These are phyloP conservation scores for Priocnemis perturbator DNA, from an alignment of 2,888 invertebrate species.

Conservation along the genomic window DNA sequence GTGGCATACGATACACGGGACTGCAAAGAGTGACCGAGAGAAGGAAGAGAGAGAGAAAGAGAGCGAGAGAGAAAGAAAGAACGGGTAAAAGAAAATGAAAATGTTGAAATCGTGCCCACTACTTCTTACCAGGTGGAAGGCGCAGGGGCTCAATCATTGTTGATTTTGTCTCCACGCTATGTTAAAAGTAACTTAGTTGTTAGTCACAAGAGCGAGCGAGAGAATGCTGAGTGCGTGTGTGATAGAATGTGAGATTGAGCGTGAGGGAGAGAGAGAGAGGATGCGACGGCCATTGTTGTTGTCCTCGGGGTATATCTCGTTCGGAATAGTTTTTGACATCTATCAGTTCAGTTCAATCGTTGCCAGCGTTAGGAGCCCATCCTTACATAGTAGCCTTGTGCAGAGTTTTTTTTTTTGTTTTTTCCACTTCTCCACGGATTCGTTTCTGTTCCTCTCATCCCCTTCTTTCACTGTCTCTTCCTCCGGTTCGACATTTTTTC, in stretches of 20 bases:
- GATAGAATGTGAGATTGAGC: conserved; percentile 3
- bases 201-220: conserved; percentile 36
- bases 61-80: conserved; percentile 22
- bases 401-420: conserved; percentile 46
- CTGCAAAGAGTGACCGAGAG: too few species aligned
- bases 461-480: conserved; percentile 8
- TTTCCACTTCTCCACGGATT: background rate
- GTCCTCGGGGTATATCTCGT: conserved; percentile 34
- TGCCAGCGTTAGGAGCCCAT: conserved; percentile 56
- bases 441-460: conserved; percentile 5
- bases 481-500: conserved; percentile 9
- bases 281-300: conserved; percentile 45
- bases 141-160: conserved; percentile 68
- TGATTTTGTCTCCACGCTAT: conserved; percentile 59
- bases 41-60: conserved; percentile 47
- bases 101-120: conserved; percentile 44
- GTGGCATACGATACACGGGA: conserved; percentile 68
- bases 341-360: conserved; percentile 66
- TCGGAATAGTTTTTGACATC: conserved; percentile 49
- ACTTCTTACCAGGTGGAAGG: conserved; percentile 52
- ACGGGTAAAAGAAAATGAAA: conserved; percentile 42
- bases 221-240: conserved; percentile 15
- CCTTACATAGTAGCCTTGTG: conserved; percentile 60
- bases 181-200: conserved; percentile 50
- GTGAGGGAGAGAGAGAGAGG: conserved; percentile 14